These are phyloP conservation scores for Procambarus clarkii DNA, from an alignment of 1,140 invertebrate genomes.

Conservation along the genomic window DNA sequence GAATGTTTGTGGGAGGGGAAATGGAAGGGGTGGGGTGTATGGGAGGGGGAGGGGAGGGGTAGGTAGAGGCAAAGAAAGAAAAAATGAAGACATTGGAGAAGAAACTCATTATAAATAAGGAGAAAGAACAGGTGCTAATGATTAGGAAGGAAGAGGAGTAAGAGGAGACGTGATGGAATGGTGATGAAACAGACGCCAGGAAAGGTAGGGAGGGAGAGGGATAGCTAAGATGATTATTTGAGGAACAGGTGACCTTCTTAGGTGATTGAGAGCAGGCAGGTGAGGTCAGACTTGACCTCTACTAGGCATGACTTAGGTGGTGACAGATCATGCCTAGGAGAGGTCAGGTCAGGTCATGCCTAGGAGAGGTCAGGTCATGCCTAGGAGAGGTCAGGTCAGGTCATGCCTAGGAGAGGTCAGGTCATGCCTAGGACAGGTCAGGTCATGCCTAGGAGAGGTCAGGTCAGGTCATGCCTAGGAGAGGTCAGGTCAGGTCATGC, in stretches of 20 bases:
- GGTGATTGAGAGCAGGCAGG: too few relatives aligned
- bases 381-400: too few relatives aligned
- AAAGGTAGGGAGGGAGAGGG: not conserved
- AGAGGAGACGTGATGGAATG: constrained; percentile 10
- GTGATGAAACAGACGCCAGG: not conserved
- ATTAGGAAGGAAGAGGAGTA: not conserved
- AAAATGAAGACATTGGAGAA: not conserved
- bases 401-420: too few relatives aligned
- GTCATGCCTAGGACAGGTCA: too few relatives aligned
- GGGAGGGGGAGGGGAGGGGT: not conserved
- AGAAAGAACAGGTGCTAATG: not conserved
- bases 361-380: too few relatives aligned
- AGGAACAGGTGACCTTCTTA: not conserved
- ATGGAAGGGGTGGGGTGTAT: not conserved
- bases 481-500: too few relatives aligned
- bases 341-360: too few relatives aligned
- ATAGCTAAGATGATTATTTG: not conserved
- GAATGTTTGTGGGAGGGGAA: not conserved
- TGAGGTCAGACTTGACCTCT: too few relatives aligned
- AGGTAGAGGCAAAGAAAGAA: not conserved
- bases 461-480: too few relatives aligned
- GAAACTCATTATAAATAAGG: not conserved
- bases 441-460: too few relatives aligned
- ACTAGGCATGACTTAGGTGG: too few relatives aligned
- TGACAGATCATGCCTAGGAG: too few relatives aligned